Conservation (phyloP, 2,113 vertebrate genomes). For the Syngnathus floridae region DNA sequence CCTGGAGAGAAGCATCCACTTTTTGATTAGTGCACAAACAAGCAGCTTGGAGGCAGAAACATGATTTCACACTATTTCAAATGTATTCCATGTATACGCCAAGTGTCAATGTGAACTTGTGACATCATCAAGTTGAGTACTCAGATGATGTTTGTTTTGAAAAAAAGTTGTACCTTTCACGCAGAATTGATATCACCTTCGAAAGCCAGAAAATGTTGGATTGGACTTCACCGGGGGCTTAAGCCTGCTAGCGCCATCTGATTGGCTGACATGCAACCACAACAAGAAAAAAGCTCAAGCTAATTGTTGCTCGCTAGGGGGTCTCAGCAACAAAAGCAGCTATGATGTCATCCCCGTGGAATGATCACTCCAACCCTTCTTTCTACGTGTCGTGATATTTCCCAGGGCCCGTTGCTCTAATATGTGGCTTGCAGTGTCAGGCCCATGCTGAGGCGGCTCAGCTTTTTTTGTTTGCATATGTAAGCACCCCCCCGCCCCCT, state of each 20-base stretch:
- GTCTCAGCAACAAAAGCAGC: slow-evolving; percentile 31
- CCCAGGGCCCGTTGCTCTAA: slow-evolving; percentile 51
- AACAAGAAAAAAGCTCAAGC: slow-evolving; percentile 3
- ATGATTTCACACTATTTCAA: not conserved
- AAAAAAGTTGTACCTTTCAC: no score
- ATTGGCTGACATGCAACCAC: not conserved
- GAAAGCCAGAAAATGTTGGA: no score
- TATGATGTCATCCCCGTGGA: slow-evolving; percentile 39
- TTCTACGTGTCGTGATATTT: slow-evolving; percentile 22
- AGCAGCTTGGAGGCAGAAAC: not conserved
- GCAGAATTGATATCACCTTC: no score
- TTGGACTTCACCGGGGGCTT: not conserved
- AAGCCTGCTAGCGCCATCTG: not conserved
- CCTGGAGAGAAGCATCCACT: slow-evolving; percentile 45
- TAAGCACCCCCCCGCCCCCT: slow-evolving; percentile 13
- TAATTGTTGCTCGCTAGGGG: slow-evolving; percentile 56
- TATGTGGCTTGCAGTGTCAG: slow-evolving; percentile 49
- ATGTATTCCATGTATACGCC: not conserved
- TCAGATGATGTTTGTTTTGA: no score
- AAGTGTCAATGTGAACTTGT: not conserved
- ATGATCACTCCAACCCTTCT: not conserved
- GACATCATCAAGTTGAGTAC: no score
- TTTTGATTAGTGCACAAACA: slow-evolving; percentile 45
- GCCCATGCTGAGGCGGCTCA: slow-evolving; percentile 41
- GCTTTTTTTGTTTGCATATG: slow-evolving; percentile 41